Evolutionary conservation across 2,888 invertebrate genomes (phyloP), one percentile per base, ranked within the genome.

Genomic region (Taenaris catops): DNA sequence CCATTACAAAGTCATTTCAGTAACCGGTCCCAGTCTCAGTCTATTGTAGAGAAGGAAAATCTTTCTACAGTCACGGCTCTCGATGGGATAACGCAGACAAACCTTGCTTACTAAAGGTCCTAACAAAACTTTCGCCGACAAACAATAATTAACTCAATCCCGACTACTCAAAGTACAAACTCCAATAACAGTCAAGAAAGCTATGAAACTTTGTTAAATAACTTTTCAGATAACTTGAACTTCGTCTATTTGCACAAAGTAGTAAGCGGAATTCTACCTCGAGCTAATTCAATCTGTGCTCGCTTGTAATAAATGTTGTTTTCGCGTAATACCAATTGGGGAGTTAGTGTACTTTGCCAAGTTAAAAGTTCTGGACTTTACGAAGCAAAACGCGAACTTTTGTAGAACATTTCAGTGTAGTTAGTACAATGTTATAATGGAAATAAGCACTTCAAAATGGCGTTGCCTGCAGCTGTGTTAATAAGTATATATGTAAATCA

Each of bases 161-260:
- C 53, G 43, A 54, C 54, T 51, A 44, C 61, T 59, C 63, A 80
- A 56, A 72, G 78, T 67, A 50, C 68, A 78, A 72, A 75, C 65
- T 83, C 71, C 59, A 53, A 51, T 58, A 58, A 61, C 75, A 51
- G 48, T 62, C 64, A 66, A 75, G 76, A 84, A 83, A 80, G 84
- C 84, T 83, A 84, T 84, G 86, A 86, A 86, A 86, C 86, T 86
- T 86, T 86, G 86, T 86, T 86, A 84, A 86, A 84, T 86, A 86
- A 86, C 84, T 86, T 86, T 86, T 86, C 84, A 84, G 84, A 86
- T 86, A 86, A 86, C 83, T 86, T 84, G 81, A 83, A 83, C 75
- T 81, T 71, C 63, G 69, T 71, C 67, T 83, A 80, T 81, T 83
- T 83, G 75, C 67, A 63, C 75, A 81, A 80, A 81, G 84, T 79